These are phyloP conservation scores for Cosmia trapezina DNA, from an alignment of 2,888 invertebrate species.

Conservation along the genomic window DNA sequence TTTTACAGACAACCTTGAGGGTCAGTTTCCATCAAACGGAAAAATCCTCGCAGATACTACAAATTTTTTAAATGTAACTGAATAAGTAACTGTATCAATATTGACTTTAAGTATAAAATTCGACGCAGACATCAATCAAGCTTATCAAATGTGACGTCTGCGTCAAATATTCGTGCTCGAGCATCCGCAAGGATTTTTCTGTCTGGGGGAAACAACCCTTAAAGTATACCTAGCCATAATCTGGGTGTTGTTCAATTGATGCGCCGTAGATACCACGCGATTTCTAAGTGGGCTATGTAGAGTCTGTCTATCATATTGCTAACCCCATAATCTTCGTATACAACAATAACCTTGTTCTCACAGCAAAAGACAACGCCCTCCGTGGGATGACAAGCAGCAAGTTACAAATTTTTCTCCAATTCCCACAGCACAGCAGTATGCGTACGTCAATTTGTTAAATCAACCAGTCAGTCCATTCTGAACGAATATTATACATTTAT, in stretches of 20 bases:
- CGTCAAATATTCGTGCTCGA: too few relatives aligned
- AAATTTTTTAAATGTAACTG: too few relatives aligned
- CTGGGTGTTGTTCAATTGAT: neutral
- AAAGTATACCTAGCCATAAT: neutral
- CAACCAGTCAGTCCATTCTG: conserved; percentile 53
- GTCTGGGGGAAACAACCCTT: too few relatives aligned
- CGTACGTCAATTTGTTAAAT: conserved; percentile 37
- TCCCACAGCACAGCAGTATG: conserved; percentile 34
- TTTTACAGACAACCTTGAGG: too few relatives aligned
- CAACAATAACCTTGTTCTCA: conserved; percentile 15
- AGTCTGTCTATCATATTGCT: neutral
- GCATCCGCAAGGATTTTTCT: too few relatives aligned
- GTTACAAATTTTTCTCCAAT: conserved; percentile 33
- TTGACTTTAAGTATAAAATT: too few relatives aligned
- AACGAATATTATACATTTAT: conserved; percentile 66
- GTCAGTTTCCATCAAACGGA: too few relatives aligned
- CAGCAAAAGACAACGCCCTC: conserved; percentile 6
- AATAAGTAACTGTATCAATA: too few relatives aligned
- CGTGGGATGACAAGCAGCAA: conserved; percentile 3
- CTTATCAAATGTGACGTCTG: too few relatives aligned
- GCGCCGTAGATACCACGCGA: neutral
- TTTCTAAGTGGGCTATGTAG: neutral
- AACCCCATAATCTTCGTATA: neutral
- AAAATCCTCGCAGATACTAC: too few relatives aligned
- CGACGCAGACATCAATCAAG: too few relatives aligned